These are phyloP conservation scores for Hydractinia symbiolongicarpus DNA, from an alignment of 30 jellyfish, hydroid and myxozoan species.

Conservation along the genomic window DNA sequence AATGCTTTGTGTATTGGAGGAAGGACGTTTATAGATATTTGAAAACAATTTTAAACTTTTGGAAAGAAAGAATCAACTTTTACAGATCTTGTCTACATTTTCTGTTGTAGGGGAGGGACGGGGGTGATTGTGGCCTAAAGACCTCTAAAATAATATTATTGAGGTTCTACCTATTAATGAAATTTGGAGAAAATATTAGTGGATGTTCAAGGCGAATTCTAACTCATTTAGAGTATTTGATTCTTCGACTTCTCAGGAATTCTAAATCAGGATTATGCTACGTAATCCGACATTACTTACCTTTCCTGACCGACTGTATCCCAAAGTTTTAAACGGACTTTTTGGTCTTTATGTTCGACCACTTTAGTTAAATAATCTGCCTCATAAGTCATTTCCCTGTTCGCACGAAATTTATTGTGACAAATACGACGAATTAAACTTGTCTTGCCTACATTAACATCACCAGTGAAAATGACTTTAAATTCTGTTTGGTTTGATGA, in stretches of 20 bases:
- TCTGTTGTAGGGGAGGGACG: too few relatives aligned
- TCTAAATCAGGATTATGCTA: too few relatives aligned
- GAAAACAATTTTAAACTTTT: too few relatives aligned
- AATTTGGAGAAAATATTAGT: not conserved
- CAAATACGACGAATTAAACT: conserved; percentile 60
- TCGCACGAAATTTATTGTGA: conserved; percentile 50
- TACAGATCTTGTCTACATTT: too few relatives aligned
- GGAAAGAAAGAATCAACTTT: too few relatives aligned
- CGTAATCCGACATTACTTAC: conserved; percentile 21
- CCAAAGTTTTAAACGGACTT: conserved; percentile 66
- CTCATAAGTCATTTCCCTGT: conserved; percentile 48
- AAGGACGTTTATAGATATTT: too few relatives aligned
- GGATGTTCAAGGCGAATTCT: too few relatives aligned
- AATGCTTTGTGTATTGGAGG: too few relatives aligned
- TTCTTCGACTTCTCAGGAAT: not conserved
- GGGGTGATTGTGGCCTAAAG: too few relatives aligned
- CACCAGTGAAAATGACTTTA: conserved; percentile 80
- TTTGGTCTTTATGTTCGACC: conserved; percentile 38
- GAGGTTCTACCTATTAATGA: too few relatives aligned
- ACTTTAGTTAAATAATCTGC: conserved; percentile 56
- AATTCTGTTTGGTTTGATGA: conserved; percentile 1
- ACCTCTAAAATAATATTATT: too few relatives aligned
- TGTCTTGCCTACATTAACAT: conserved; percentile 82
- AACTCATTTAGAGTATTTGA: not conserved
- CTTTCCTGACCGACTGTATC: conserved; percentile 96